Evolutionary conservation across 2,797 vertebrate species (phyloP).

Genomic region (Aeoliscus strigatus): DNA sequence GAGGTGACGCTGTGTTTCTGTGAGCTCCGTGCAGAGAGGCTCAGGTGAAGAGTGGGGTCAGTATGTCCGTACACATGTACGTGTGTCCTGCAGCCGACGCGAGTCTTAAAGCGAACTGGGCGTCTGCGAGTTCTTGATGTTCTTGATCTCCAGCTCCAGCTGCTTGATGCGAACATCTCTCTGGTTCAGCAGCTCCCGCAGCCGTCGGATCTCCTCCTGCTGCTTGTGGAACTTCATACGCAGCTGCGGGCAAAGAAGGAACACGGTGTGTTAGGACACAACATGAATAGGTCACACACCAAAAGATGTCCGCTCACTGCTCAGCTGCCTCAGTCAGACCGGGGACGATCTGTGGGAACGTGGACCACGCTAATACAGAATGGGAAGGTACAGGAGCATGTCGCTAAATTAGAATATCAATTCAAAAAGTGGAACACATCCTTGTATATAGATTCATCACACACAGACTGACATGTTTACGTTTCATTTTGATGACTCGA

Average conservation of each 20-base stretch:
- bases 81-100: slow-evolving; percentile 18
- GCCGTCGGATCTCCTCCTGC: slow-evolving; percentile 90
- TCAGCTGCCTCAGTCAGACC: no score
- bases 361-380: no score
- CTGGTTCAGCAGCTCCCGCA: slow-evolving; percentile 82
- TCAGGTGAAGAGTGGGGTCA: slow-evolving; percentile 7
- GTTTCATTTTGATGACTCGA: no score
- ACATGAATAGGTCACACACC: no score
- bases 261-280: slow-evolving; percentile 2
- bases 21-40: slow-evolving; percentile 26
- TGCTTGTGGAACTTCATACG: slow-evolving; percentile 88
- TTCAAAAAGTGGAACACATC: no score
- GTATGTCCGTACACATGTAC: slow-evolving; percentile 26
- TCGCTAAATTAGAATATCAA: no score
- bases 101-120: slow-evolving; percentile 60
- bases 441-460: no score
- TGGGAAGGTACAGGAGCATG: no score
- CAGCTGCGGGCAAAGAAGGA: slow-evolving; percentile 71
- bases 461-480: no score
- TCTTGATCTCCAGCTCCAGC: slow-evolving; percentile 88
- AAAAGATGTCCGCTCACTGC: no score
- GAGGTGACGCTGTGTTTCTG: slow-evolving; percentile 21
- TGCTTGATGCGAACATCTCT: slow-evolving; percentile 86
- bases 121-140: slow-evolving; percentile 64
- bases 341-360: no score